phyloP scores from a whole-genome alignment of 2,888 invertebrate species.

The Leptarthrus brevirostris region DNA sequence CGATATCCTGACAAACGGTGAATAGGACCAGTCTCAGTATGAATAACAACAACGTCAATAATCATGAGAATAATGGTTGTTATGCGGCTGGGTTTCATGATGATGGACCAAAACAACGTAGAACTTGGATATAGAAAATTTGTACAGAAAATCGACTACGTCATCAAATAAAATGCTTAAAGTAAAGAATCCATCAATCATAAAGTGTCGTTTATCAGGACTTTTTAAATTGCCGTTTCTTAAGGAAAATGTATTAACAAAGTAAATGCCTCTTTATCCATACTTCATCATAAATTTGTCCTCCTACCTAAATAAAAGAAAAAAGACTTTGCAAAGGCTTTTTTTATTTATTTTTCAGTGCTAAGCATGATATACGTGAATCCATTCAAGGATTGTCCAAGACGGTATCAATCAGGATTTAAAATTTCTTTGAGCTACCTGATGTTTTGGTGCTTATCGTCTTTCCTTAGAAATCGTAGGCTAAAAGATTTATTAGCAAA shows the following conservation, averaged over 20 bases:
- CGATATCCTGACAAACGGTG: constrained; percentile 57
- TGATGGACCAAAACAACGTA: constrained; percentile 24
- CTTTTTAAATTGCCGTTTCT: constrained; percentile 1
- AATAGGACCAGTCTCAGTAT: neutral
- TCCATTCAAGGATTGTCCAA: no score
- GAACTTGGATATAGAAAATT: constrained; percentile 28
- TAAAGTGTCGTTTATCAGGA: neutral
- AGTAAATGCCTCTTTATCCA: constrained; percentile 27
- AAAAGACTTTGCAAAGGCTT: neutral
- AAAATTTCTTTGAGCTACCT: no score
- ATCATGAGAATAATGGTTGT: constrained; percentile 2
- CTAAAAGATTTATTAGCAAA: no score
- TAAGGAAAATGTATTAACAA: neutral
- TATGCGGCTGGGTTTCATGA: neutral
- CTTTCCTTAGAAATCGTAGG: no score
- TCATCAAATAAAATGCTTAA: neutral
- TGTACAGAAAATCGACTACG: neutral
- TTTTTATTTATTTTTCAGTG: neutral
- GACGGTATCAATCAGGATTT: no score
- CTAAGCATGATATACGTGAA: no score
- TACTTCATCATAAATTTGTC: constrained; percentile 24
- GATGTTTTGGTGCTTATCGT: no score
- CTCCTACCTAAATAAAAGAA: constrained; percentile 20
- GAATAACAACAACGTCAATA: constrained; percentile 5
- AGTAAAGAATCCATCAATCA: constrained; percentile 11